Evolutionary conservation across 2,797 vertebrate species (phyloP), one percentile per base, ranked within the genome.

Genomic region (Simalia tracyae): DNA sequence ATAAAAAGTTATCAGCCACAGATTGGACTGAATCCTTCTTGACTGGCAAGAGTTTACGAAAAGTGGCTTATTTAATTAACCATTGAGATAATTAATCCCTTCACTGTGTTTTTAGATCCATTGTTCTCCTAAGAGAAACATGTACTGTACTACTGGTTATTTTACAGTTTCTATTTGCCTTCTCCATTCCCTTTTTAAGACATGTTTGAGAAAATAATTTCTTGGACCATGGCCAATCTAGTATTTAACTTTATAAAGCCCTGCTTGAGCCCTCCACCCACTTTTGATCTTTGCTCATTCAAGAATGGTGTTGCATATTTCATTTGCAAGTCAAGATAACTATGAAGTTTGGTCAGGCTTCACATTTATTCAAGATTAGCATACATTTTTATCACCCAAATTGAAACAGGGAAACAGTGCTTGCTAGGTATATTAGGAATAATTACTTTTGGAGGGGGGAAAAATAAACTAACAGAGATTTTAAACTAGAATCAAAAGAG

Each of bases 41-140:
- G 46, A 50, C 42, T 56, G 86, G 68, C 72, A 84, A 54, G 8
- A 61, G 8, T 54, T 76, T 46, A 81, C n/a, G 46, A 81, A 91
- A 84, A 91, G 86, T 15, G 81, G 50, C 59, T 92, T 89, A 92
- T 84, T 92, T 50, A 84, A 92, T 88, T 88, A 89, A 60, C 24
- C 36, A 46, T 86, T 84, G 72, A 88, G 60, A 64, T 92, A 88
- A 88, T 89, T 36, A 92, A 88, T 84, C 28, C n/a, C 46, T 88
- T 63, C 5, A 2, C 31, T 76, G 46, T 17, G 19, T 81, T 84
- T 60, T 56, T 22, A 63, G 26, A 81, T 50, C 10, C 56, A 11
- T 31, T 68, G 12, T 12, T 60, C 10, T 63, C 46, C 5, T 60
- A 36, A 72, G 42, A n/a, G 66, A 6, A 42, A 59, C 42, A 19